Evolutionary conservation across 2,888 invertebrate species (phyloP).

Genomic region (Stegophylla sp.): DNA sequence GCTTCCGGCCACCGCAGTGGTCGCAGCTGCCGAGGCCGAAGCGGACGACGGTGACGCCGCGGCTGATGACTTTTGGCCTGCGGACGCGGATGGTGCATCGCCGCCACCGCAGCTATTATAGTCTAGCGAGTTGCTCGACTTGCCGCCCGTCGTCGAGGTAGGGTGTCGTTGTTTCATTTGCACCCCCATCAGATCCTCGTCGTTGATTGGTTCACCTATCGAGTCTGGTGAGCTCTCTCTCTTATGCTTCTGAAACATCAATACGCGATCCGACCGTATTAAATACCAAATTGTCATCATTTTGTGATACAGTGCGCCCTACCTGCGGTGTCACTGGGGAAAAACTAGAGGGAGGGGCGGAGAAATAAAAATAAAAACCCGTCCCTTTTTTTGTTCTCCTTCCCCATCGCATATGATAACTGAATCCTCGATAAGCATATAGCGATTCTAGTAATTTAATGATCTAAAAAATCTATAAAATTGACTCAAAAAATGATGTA

Average conservation of each 20-base stretch:
- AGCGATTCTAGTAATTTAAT: too few relatives aligned
- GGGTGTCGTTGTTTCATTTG: conserved; percentile 40
- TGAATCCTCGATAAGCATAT: too few relatives aligned
- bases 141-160: conserved; percentile 25
- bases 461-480: too few relatives aligned
- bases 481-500: too few relatives aligned
- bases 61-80: conserved; percentile 52
- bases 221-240: conserved; percentile 60
- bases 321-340: too few relatives aligned
- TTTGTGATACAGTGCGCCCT: too few relatives aligned
- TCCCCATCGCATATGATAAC: too few relatives aligned
- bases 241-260: conserved; percentile 60
- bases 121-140: conserved; percentile 42
- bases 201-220: conserved; percentile 56
- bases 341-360: too few relatives aligned
- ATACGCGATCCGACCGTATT: conserved; percentile 31
- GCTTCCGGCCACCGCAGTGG: conserved; percentile 35
- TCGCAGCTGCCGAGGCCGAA: conserved; percentile 21
- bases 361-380: too few relatives aligned
- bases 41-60: conserved; percentile 54
- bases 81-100: conserved; percentile 9
- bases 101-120: conserved; percentile 27
- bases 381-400: too few relatives aligned
- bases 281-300: neutral
- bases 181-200: conserved; percentile 60